These are phyloP conservation scores for Parnassius orleans DNA, from an alignment of 2,888 invertebrate species.

Conservation along the genomic window DNA sequence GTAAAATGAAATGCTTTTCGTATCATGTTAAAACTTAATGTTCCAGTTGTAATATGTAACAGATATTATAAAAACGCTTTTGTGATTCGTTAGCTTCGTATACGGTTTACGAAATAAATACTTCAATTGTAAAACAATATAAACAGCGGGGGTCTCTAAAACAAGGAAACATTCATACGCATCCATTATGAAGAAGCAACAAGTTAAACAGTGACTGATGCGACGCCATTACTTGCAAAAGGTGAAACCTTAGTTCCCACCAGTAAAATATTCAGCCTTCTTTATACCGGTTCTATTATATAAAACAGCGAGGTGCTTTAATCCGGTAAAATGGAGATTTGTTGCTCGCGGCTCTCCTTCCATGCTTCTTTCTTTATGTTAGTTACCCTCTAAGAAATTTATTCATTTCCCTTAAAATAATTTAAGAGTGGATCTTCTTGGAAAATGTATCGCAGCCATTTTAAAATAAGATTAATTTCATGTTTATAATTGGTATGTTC, in stretches of 20 bases:
- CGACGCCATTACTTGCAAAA: conserved; percentile 29
- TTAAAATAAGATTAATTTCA: conserved; percentile 22
- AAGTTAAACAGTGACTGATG: conserved; percentile 28
- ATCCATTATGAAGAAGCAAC: conserved; percentile 28
- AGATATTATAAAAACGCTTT: too few species aligned
- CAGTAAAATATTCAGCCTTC: conserved; percentile 52
- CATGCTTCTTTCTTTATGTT: conserved; percentile 56
- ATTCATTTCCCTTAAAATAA: conserved; percentile 50
- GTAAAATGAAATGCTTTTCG: too few species aligned
- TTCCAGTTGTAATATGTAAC: too few species aligned
- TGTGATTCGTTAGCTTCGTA: too few species aligned
- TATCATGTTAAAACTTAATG: too few species aligned
- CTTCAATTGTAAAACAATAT: neutral
- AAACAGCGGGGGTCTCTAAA: conserved; percentile 8
- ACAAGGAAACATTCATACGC: conserved; percentile 23
- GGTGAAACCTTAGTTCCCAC: conserved; percentile 39
- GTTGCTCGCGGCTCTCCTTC: conserved; percentile 51
- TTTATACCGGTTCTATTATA: conserved; percentile 51
- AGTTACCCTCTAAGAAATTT: conserved; percentile 56
- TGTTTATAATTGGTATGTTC: conserved; percentile 30
- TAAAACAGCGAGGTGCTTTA: conserved; percentile 62
- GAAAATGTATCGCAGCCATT: conserved; percentile 29
- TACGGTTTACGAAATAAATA: neutral
- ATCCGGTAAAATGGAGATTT: conserved; percentile 68
- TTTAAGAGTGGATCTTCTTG: conserved; percentile 36